Base-by-base conservation (phyloP, 1,140 invertebrate genomes). In the Zaprionus camerounensis region DNA sequence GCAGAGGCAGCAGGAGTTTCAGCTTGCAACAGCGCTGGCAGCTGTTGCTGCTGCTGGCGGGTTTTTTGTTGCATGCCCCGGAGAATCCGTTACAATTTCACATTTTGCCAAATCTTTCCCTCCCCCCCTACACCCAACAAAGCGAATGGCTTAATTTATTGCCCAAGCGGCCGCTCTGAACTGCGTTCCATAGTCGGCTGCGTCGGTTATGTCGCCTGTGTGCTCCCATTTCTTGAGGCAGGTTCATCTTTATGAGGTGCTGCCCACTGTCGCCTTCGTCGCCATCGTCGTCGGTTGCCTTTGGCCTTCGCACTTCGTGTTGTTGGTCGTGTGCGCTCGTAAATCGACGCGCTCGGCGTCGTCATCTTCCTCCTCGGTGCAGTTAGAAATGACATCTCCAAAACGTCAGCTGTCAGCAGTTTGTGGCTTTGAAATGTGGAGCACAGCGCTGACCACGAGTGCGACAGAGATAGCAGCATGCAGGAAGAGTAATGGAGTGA, bases 331-430 rank as follows among this genome's bases (percentile, higher is more conserved):
- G 71, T 55, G 66, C 66, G 71, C 63, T 79, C 71, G 76, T 85
- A 76, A 82, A 86, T 73, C 63, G 68, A 28, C 49, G 51, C 51
- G 51, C 51, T 34, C 49, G 73, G 63, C 34, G 49, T 63, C 53
- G n/a, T 36, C n/a, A n/a, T 36, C 53, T 56, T 62, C 62, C 66
- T 49, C 41, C 22, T 15, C 12, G 53, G 71, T 69, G 56, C 53
- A 41, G 49, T 70, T 71, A 66, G 62, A 78, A 80, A 71, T 80
- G 78, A 80, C 73, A 81, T 66, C 73, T 76, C 61, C 73, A 79
- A 68, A 87, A 72, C 78, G 72, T 86, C 79, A 80, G 72, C 80
- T 83, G 74, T 87, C 83, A 88, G 81, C 78, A 81, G 78, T 72
- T 73, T 76, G 78, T 65, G 80, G 72, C 76, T 77, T 86, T 71